Base-by-base conservation (phyloP, 1,140 invertebrate species). In the Cydia pomonella region DNA sequence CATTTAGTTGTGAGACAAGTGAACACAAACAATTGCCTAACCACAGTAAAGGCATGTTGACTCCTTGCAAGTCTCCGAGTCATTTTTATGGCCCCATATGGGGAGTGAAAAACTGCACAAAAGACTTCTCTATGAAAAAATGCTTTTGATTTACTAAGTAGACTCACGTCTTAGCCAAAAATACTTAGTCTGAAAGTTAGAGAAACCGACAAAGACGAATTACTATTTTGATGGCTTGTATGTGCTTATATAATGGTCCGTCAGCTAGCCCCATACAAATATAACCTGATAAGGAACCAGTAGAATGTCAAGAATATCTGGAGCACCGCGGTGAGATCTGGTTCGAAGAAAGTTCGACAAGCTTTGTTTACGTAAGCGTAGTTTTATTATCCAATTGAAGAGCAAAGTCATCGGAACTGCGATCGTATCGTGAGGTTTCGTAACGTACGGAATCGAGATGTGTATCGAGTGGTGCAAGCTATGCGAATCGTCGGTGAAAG, bases 341-440 rank as follows among this genome's bases (percentile, higher is more conserved):
- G 47, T 18, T 12, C 12, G 64, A 73, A 76, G 75, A 76, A 77
- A 74, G 73, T 73, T 47, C 29, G 38, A n/a, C 27, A 62, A 64
- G 29, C 47, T 66, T 73, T 23, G 79, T 82, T 91, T 89, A 85
- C 83, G 83, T 85, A 90, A 89, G 72, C 72, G 23, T 50, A 78
- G 73, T 82, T 88, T 87, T 88, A 81, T 85, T 86, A 83, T 85
- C 82, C 79, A 82, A 84, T 80, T 72, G 74, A 41, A 47, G 53
- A 75, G 38, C 9, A 77, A 77, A 81, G 82, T 82, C 82, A 83
- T 77, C 83, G 80, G 80, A 84, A 86, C 85, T 82, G 73, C 73
- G 88, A 89, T 90, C 73, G 76, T 91, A 91, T 90, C 87, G 74
- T 47, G 41, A 18, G 33, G 78, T 90, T 85, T 86, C 87, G 86